These are phyloP conservation scores for Halyomorpha halys DNA, from an alignment of 1,140 invertebrate species.

Conservation along the genomic window DNA sequence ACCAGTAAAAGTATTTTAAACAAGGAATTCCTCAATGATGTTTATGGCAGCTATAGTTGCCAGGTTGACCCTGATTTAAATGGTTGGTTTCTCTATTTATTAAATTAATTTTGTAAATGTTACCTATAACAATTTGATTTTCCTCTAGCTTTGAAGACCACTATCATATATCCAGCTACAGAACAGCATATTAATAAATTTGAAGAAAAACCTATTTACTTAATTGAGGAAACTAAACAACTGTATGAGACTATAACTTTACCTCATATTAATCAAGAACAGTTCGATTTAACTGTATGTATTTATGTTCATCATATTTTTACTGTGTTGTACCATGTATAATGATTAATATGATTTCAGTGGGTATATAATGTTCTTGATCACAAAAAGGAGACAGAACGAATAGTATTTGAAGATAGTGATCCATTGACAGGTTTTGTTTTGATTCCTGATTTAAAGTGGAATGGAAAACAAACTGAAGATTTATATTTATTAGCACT, in stretches of 20 bases:
- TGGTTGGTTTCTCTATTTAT: slow-evolving; percentile 52
- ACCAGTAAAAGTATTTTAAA: slow-evolving; percentile 45
- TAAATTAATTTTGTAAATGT: slow-evolving; percentile 24
- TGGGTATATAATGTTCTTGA: slow-evolving; percentile 96
- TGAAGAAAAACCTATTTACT: slow-evolving; percentile 52
- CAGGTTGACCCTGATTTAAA: slow-evolving; percentile 52
- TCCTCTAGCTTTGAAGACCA: slow-evolving; percentile 63
- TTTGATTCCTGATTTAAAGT: slow-evolving; percentile 85
- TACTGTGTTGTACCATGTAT: background rate
- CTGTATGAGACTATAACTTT: slow-evolving; percentile 69
- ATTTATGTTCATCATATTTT: background rate
- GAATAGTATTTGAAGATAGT: slow-evolving; percentile 73
- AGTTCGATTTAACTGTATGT: slow-evolving; percentile 64
- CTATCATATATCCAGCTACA: slow-evolving; percentile 84
- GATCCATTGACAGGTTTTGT: slow-evolving; percentile 76
- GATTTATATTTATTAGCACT: slow-evolving; percentile 78
- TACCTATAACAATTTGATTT: slow-evolving; percentile 19
- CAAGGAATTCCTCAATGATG: slow-evolving; percentile 69
- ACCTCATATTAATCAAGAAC: slow-evolving; percentile 56
- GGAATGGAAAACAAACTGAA: slow-evolving; percentile 68
- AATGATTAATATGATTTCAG: slow-evolving; percentile 43
- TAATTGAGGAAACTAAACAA: slow-evolving; percentile 75
- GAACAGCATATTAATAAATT: slow-evolving; percentile 86
- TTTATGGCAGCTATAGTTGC: slow-evolving; percentile 75
- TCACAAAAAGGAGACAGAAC: slow-evolving; percentile 77